Evolutionary conservation across 2,113 vertebrate species (phyloP).

Genomic region (Poeciliopsis turrubarensis): DNA sequence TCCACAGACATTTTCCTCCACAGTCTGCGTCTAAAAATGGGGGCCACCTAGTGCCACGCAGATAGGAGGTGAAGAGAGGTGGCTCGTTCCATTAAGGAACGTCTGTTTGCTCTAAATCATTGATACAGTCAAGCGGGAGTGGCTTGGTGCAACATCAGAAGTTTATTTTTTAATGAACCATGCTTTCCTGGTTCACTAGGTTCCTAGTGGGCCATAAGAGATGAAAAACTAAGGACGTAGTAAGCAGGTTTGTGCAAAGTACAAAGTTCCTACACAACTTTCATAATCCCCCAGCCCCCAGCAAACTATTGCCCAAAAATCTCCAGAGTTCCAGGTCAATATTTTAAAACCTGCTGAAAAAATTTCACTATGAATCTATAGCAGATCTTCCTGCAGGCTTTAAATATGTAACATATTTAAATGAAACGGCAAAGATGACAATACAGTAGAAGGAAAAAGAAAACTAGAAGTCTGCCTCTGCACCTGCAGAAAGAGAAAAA

Average conservation of each 20-base stretch:
- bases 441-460: no score
- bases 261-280: no score
- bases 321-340: no score
- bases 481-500: no score
- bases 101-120: slow-evolving; percentile 68
- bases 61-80: slow-evolving; percentile 47
- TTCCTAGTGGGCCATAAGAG: slow-evolving; percentile 7
- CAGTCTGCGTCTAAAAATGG: slow-evolving; percentile 35
- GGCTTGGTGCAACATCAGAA: slow-evolving; percentile 53
- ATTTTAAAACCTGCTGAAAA: no score
- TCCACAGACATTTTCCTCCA: slow-evolving; percentile 40
- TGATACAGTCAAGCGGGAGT: slow-evolving; percentile 62
- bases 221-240: background rate
- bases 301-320: no score
- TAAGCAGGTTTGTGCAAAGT: background rate
- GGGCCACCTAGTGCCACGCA: slow-evolving; percentile 39
- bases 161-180: slow-evolving; percentile 75
- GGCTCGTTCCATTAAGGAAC: slow-evolving; percentile 66
- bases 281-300: no score
- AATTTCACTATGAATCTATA: no score
- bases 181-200: slow-evolving; percentile 14
- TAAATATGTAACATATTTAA: no score
- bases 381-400: no score
- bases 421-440: no score
- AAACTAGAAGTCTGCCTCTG: no score